phyloP scores from a whole-genome alignment of 2,797 vertebrate genomes.

The Chiloscyllium punctatum region DNA sequence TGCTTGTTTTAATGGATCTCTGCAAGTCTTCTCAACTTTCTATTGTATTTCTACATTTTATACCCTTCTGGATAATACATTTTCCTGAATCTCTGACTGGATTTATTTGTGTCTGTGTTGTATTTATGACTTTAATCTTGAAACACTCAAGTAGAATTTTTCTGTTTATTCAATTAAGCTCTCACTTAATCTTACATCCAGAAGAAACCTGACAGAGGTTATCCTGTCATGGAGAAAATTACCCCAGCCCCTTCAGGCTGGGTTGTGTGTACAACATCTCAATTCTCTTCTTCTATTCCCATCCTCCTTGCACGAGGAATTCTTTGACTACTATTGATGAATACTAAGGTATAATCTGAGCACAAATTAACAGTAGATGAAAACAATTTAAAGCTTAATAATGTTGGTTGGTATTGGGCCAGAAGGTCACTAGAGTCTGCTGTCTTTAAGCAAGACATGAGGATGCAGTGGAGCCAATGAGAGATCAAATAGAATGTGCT shows the following conservation, averaged over 20 bases:
- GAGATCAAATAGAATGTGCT: conserved; percentile 38
- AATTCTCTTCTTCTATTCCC: background rate
- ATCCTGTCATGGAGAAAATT: background rate
- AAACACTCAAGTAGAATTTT: background rate
- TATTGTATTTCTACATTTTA: background rate
- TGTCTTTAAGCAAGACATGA: background rate
- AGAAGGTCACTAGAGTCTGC: background rate
- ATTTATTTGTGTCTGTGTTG: background rate
- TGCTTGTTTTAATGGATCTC: background rate
- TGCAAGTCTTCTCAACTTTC: background rate
- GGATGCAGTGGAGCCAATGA: conserved; percentile 16
- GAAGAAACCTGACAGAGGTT: no score
- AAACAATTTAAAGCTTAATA: background rate
- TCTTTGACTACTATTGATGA: background rate
- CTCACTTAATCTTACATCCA: background rate
- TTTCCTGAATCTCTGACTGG: background rate
- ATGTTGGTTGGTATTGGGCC: background rate
- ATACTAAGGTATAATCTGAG: background rate
- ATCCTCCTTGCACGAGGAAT: background rate
- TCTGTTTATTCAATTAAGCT: background rate
- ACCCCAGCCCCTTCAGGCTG: background rate
- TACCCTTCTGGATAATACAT: background rate
- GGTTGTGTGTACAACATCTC: background rate
- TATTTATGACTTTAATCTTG: background rate
- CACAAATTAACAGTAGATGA: background rate